Base-by-base conservation (phyloP, 2,113 vertebrate species). In the Pachypanchax playfairii region DNA sequence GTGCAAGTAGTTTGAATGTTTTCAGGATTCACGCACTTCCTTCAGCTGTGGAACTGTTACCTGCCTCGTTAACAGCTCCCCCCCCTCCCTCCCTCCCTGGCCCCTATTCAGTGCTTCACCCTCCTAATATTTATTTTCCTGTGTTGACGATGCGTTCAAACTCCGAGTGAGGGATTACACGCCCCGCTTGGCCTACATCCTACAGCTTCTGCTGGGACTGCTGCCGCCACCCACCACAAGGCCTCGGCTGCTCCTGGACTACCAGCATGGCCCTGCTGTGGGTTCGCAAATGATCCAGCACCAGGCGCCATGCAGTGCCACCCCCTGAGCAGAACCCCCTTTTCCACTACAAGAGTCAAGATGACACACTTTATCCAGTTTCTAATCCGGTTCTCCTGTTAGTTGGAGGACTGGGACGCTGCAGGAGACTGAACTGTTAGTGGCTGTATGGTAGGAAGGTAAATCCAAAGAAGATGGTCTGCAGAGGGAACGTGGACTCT, bases 201-300 rank as follows among this genome's bases (percentile, higher is more conserved):
- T 76, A 78, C 78, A 62, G 69, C 63, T 58, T 71, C 58, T 68
- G 62, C 61, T 42, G 75, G 62, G 46, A 51, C 67, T 21, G 43
- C 65, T 14, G 69, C 73, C 73, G 77, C 89, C 88, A 88, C 88
- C 89, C 87, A 88, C 84, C 44, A 12, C 74, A 79, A 70, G 46
- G 35, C 56, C 53, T 41, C 10, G 3, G 51, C 65, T 44, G 41
- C 78, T 68, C 70, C 43, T 29, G 83, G 77, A 68, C 62, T 82
- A 91, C 90, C 91, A 86, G 86, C 91, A 92, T 91, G 73, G 59
- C 72, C 77, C 56, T n/a, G 55, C 59, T 86, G 80, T 82, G 81
- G 79, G 74, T 75, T 75, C 33, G 51, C 70, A 89, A 89, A 90
- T 89, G 85, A 91, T 87, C 88, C 85, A 66, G 73, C 79, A 85